Conservation (phyloP, 2,888 invertebrate genomes). For the Scrobipalpa costella region DNA sequence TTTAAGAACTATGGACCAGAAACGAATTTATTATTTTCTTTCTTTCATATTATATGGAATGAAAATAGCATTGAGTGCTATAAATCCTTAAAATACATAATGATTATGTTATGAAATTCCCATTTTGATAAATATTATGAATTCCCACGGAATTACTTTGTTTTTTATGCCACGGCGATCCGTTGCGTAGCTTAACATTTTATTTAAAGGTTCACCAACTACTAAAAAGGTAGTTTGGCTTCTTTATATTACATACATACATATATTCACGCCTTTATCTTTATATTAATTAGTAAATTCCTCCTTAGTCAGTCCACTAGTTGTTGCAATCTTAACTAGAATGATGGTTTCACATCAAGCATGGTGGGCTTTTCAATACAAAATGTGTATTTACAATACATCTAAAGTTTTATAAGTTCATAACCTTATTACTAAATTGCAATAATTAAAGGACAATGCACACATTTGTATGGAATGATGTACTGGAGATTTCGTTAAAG, state of each 20-base stretch:
- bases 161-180: no score
- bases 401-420: conserved; percentile 28
- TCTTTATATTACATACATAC: conserved; percentile 36
- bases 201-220: no score
- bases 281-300: background rate
- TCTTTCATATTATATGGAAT: no score
- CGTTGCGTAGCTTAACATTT: no score
- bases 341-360: conserved; percentile 48
- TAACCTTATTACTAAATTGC: conserved; percentile 44
- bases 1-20: no score
- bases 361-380: conserved; percentile 59
- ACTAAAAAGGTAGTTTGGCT: background rate
- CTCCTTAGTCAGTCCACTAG: background rate
- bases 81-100: no score
- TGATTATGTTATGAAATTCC: no score
- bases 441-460: conserved; percentile 37
- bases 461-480: background rate
- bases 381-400: conserved; percentile 58
- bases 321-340: conserved; percentile 27
- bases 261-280: no score
- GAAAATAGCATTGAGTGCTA: no score
- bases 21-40: no score
- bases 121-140: no score
- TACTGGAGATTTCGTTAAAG: background rate
- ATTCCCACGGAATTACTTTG: no score